phyloP scores from a whole-genome alignment of 2,797 vertebrate genomes.

The Macropodus opercularis region DNA sequence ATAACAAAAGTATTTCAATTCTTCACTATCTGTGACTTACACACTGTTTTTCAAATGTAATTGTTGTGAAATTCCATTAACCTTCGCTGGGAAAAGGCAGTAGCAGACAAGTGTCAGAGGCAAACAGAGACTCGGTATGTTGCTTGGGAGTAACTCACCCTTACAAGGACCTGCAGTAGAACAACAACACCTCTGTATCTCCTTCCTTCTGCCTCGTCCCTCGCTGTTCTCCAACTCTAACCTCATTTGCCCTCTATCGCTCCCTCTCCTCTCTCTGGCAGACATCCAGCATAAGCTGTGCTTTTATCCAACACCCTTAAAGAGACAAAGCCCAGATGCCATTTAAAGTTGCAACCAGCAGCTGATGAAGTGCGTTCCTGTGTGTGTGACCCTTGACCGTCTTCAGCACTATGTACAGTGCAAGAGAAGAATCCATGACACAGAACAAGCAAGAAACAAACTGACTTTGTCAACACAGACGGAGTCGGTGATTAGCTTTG shows the following conservation, averaged over 20 bases:
- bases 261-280: conserved; percentile 23
- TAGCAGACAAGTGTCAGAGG: background rate
- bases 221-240: background rate
- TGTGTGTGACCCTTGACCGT: conserved; percentile 5
- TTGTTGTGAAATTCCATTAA: background rate
- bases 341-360: conserved; percentile 8
- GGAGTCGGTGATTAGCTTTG: background rate
- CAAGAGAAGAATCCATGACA: conserved; percentile 3
- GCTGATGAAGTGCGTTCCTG: conserved; percentile 22
- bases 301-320: conserved; percentile 44
- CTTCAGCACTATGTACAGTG: conserved; percentile 10
- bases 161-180: background rate
- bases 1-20: background rate
- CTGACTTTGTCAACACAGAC: conserved; percentile 7
- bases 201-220: conserved; percentile 1
- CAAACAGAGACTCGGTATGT: background rate
- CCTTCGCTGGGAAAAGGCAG: background rate
- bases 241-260: conserved; percentile 17
- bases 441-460: conserved; percentile 1
- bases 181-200: background rate
- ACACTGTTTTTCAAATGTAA: background rate
- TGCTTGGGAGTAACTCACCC: background rate
- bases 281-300: conserved; percentile 29
- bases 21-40: background rate
- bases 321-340: conserved; percentile 54